phyloP scores from a whole-genome alignment of 92 coral and sea anemone species.

The Ricordea florida region DNA sequence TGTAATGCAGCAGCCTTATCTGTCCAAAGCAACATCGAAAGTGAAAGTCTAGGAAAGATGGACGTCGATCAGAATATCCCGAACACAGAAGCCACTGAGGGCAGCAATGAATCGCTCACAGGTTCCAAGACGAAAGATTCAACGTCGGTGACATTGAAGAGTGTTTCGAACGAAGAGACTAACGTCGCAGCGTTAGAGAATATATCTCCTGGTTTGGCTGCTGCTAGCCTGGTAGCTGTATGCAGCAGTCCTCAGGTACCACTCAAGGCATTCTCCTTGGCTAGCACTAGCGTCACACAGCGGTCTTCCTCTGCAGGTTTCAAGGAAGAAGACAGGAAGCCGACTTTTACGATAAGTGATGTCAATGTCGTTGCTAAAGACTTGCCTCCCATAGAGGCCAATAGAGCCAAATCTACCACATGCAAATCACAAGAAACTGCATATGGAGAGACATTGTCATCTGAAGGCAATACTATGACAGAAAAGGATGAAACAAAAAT shows the following conservation, averaged over 20 bases:
- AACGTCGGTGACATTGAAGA: conserved; percentile 7
- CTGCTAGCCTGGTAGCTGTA: conserved; percentile 78
- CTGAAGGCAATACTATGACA: too few relatives aligned
- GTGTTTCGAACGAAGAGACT: conserved; percentile 23
- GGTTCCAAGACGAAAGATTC: background rate
- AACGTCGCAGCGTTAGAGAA: conserved; percentile 38
- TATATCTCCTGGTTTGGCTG: conserved; percentile 69
- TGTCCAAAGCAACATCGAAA: background rate
- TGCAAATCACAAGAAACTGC: too few relatives aligned
- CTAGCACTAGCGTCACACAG: conserved; percentile 1
- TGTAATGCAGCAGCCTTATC: background rate
- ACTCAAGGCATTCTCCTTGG: conserved; percentile 2
- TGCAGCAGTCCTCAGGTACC: conserved; percentile 60
- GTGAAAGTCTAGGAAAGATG: conserved; percentile 31
- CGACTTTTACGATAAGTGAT: too few relatives aligned
- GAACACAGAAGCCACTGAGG: background rate
- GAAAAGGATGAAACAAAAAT: too few relatives aligned
- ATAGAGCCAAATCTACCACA: too few relatives aligned
- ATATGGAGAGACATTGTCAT: too few relatives aligned
- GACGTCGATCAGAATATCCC: background rate
- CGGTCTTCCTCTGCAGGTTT: background rate
- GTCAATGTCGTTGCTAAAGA: too few relatives aligned
- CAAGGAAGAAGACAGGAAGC: background rate
- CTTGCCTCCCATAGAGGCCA: too few relatives aligned
- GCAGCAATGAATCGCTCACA: background rate